phyloP scores from a whole-genome alignment of 2,797 vertebrate genomes.

The Falco naumanni region DNA sequence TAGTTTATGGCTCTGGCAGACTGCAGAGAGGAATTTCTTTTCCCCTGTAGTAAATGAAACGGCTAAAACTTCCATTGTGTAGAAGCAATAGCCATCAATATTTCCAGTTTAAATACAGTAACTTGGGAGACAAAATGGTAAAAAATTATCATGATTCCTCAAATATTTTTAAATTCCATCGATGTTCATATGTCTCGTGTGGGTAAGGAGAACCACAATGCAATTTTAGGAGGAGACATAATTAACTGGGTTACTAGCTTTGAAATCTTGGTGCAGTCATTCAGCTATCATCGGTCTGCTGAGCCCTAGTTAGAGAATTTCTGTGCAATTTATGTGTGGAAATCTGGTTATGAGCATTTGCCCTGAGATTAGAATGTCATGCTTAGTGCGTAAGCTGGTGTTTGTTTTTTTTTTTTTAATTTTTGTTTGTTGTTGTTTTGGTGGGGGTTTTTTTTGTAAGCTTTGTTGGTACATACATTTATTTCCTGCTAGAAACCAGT shows the following conservation, averaged over 20 bases:
- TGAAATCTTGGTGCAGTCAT: neutral
- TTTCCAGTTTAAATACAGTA: neutral
- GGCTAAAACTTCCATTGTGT: neutral
- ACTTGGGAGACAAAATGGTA: neutral
- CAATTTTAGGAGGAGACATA: neutral
- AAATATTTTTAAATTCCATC: neutral
- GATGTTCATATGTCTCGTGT: neutral
- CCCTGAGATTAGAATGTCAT: neutral
- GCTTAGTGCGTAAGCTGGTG: neutral
- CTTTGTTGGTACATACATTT: neutral
- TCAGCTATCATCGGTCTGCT: neutral
- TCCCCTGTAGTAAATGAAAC: neutral
- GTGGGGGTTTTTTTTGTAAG: neutral
- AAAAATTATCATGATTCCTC: neutral
- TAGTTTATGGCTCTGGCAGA: neutral
- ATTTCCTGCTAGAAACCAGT: neutral
- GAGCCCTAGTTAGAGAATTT: conserved; percentile 26
- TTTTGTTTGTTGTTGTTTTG: neutral
- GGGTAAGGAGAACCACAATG: neutral
- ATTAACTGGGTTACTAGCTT: neutral
- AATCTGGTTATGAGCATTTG: neutral
- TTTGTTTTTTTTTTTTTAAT: neutral
- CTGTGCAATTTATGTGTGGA: neutral
- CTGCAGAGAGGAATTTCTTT: neutral
- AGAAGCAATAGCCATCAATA: neutral